Evolutionary conservation across 1,140 invertebrate species (phyloP).

Genomic region (Grapholita molesta): DNA sequence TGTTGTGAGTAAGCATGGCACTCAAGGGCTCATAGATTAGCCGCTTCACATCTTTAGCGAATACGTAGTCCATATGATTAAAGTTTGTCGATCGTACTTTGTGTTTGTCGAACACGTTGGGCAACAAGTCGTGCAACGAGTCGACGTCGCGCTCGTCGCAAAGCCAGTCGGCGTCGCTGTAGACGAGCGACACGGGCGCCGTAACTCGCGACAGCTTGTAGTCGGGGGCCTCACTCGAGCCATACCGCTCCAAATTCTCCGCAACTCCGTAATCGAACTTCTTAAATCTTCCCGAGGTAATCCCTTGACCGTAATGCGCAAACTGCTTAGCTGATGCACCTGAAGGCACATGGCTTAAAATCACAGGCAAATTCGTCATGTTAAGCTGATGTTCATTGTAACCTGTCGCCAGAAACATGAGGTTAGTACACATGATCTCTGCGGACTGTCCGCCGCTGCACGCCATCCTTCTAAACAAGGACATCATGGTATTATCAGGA

Average conservation of each 20-base stretch:
- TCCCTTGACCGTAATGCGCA: slow-evolving; percentile 82
- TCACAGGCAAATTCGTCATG: slow-evolving; percentile 82
- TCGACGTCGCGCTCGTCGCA: slow-evolving; percentile 69
- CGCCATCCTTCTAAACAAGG: slow-evolving; percentile 28
- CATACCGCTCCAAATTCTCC: slow-evolving; percentile 60
- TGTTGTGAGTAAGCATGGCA: slow-evolving; percentile 11
- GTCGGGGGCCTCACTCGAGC: slow-evolving; percentile 76
- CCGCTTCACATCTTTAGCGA: slow-evolving; percentile 64
- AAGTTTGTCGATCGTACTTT: slow-evolving; percentile 58
- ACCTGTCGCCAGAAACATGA: slow-evolving; percentile 25
- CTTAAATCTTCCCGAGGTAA: slow-evolving; percentile 62
- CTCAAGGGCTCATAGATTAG: slow-evolving; percentile 57
- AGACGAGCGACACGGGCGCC: slow-evolving; percentile 81
- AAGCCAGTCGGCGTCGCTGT: slow-evolving; percentile 81
- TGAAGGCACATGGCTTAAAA: slow-evolving; percentile 87
- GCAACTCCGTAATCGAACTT: slow-evolving; percentile 64
- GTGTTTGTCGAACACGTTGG: slow-evolving; percentile 64
- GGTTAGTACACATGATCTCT: slow-evolving; percentile 27
- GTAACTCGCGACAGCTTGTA: slow-evolving; percentile 80
- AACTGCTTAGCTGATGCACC: slow-evolving; percentile 87
- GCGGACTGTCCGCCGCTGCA: slow-evolving; percentile 33
- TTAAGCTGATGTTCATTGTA: slow-evolving; percentile 31
- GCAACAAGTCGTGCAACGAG: slow-evolving; percentile 54
- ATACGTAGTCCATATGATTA: slow-evolving; percentile 79
- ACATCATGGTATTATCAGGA: slow-evolving; percentile 33